These are phyloP conservation scores for Helogale parvula DNA, from an alignment of 2,113 vertebrate species.

Conservation along the genomic window DNA sequence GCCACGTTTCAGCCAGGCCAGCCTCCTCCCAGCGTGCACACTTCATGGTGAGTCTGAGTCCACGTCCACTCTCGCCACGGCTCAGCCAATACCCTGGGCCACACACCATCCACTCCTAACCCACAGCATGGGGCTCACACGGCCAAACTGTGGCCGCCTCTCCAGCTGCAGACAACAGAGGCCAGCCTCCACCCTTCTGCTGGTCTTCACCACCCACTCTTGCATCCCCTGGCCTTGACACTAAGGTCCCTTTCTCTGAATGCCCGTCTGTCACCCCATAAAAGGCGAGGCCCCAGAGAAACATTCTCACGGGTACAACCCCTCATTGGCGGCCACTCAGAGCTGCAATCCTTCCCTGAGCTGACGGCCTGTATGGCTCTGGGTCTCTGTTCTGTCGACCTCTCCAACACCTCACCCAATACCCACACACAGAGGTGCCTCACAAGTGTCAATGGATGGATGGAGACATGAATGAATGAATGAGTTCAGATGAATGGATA, in stretches of 20 bases:
- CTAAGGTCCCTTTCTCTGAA: not conserved
- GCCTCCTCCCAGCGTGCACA: not conserved
- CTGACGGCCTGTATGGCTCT: rapidly evolving
- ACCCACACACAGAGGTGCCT: not conserved
- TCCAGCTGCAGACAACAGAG: rapidly evolving
- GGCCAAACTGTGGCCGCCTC: rapidly evolving
- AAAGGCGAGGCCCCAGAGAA: not conserved
- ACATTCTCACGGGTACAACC: not conserved
- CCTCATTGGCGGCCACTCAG: rapidly evolving
- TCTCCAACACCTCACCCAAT: not conserved
- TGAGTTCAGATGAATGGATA: too few relatives aligned
- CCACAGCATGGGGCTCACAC: not conserved
- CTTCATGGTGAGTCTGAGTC: rapidly evolving
- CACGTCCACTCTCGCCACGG: rapidly evolving
- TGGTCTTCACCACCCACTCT: rapidly evolving
- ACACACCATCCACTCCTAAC: not conserved
- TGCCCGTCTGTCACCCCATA: rapidly evolving
- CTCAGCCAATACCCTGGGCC: not conserved
- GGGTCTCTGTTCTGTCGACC: not conserved
- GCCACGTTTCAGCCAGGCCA: rapidly evolving
- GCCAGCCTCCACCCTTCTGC: rapidly evolving
- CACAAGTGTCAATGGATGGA: not conserved
- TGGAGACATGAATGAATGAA: not conserved
- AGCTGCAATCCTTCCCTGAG: rapidly evolving
- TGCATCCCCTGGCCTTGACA: not conserved